Evolutionary conservation across 2,113 vertebrate genomes (phyloP), one percentile per base, ranked within the genome.

Genomic region (Nerophis lumbriciformis): DNA sequence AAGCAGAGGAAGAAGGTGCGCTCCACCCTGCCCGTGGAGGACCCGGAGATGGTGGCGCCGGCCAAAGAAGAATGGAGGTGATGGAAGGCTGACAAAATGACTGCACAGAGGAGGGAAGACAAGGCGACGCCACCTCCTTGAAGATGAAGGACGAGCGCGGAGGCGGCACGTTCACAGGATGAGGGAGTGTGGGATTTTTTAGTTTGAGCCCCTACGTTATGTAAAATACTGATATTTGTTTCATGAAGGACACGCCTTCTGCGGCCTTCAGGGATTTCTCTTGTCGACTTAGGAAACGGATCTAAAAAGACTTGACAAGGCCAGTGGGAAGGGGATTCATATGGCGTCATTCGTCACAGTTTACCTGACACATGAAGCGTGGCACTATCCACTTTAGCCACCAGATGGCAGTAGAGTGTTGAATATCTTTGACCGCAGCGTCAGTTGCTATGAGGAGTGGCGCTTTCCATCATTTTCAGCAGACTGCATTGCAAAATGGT

Each of bases 1-100:
- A 98, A 94, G 67, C 94, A 94, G 83, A 93, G 93, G 84, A 79
- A 89, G 68, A 93, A 83, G 81, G 77, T 82, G 8, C 94, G 95
- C 4, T 88, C 89, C 6, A 89, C 87, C 2, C 89, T 98, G 9
- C 90, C 93, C 0, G 87, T 92, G 14, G 75, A 91, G 11, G 88
- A 91, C 1, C 88, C 91, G 14, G 90, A 90, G 36, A 83, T 75
- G 0, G 38, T 54, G 47, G 47, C 74, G 0, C 12, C 71, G 5
- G 72, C 47, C 7, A 79, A 52, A 9, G 84, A 85, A 51, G 85
- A 82, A 12, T 12, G 13, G 51, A 53, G 21, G 21, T 36, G 28
- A 54, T 6, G 38, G 55, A 19, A 21, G 39, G 35, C 4, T 12
- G 1, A 57, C 12, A 44, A 44, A 28, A 7, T 12, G 55, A 57